phyloP scores from a whole-genome alignment of 2,888 invertebrate genomes.

The Dusona sp. region DNA sequence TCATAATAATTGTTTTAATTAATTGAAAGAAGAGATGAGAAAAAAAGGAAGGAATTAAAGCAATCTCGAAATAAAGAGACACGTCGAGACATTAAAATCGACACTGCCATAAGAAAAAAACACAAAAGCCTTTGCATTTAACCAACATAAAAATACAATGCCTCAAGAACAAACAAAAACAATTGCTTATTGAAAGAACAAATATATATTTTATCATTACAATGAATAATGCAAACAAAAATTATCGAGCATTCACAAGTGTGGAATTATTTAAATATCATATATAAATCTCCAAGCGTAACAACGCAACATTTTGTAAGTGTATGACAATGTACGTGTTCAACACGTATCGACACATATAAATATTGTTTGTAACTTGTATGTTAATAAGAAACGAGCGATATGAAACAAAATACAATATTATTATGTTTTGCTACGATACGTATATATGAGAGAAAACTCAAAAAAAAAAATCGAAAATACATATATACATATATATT shows the following conservation, averaged over 20 bases:
- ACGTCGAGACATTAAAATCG: conserved; percentile 63
- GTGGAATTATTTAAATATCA: conserved; percentile 14
- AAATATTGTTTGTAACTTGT: conserved; percentile 65
- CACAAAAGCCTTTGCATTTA: conserved; percentile 77
- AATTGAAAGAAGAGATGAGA: conserved; percentile 64
- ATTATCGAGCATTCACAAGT: conserved; percentile 19
- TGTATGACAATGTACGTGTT: conserved; percentile 59
- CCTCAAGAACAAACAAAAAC: conserved; percentile 33
- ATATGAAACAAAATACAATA: conserved; percentile 61
- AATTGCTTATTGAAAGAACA: conserved; percentile 55
- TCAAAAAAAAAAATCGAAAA: conserved; percentile 44
- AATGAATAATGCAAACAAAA: conserved; percentile 38
- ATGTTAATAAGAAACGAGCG: conserved; percentile 63
- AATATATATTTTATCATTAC: conserved; percentile 23
- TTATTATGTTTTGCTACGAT: conserved; percentile 66
- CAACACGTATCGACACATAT: conserved; percentile 48
- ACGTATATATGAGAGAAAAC: conserved; percentile 54
- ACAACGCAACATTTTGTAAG: conserved; percentile 59
- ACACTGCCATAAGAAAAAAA: conserved; percentile 78
- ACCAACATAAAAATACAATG: conserved; percentile 57
- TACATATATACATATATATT: conserved; percentile 62
- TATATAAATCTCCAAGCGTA: conserved; percentile 35
- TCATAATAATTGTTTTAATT: conserved; percentile 73
- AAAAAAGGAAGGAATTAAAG: conserved; percentile 21
- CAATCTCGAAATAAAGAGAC: conserved; percentile 64